Base-by-base conservation (phyloP, 2,888 invertebrate genomes). In the Agonum fuliginosum region DNA sequence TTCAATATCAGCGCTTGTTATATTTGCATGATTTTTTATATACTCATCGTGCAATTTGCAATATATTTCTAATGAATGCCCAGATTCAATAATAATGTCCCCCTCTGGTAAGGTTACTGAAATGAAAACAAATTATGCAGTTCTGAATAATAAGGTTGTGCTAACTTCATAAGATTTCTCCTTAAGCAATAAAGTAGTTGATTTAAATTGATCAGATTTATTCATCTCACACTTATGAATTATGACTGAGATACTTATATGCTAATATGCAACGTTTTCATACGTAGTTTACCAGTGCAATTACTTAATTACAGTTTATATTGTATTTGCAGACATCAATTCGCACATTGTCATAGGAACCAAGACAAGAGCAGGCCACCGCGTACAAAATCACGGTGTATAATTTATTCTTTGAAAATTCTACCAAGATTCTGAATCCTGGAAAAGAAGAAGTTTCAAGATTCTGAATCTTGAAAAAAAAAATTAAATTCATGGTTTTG, bases 31-130 rank as follows among this genome's bases (percentile, higher is more conserved):
- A 41, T 87, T 86, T 19, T 87, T 84, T 0, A 85, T 83, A 78
- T 86, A 86, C 54, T 87, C 85, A 78, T 89, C 87, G 82, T 89
- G 86, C 54, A 93, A 87, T 78, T 90, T 87, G 85, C 94, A 94
- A 78, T 87, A 89, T 81, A 94, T 90, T 82, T 90, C 89, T 81
- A 94, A 85, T 1, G 92, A 88, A 19, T 89, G 83, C 0, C 93
- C 93, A 83, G 90, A 88, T 79, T 88, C 87, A 70, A 93, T 84
- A 72, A 87, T 84, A 78, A 86, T 85, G 81, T 86, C 86, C 24
- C 86, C 86, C 17, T 48, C 14, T n/a, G 86, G 86, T 67, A 82
- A 80, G 0, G 86, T 86, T 81, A 84, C 86, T 86, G 79, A 62
- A n/a, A n/a, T n/a, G n/a, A 34, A 71, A 46, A 58, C 20, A 71